Base-by-base conservation (phyloP, 2,113 vertebrate genomes). In the Dasyprocta punctata region DNA sequence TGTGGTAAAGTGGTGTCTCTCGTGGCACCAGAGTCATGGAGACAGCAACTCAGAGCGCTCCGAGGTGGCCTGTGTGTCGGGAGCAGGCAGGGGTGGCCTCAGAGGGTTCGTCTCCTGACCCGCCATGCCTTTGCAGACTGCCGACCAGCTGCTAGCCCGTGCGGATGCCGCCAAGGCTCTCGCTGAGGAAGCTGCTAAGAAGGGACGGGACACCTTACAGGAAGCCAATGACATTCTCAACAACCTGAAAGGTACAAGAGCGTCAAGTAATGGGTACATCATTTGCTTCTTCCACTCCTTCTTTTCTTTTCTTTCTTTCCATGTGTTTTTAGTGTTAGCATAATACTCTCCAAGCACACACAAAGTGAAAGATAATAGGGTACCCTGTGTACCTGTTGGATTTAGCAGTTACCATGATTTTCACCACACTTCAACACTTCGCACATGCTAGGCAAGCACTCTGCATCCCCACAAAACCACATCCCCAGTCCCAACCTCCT, bases 121-220 rank as follows among this genome's bases (percentile, higher is more conserved):
- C 41, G 60, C 75, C 36, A 0, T 97, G 44, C 97, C 73, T 98
- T 95, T 93, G 65, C 98, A 99, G 99, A 99, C 99, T 0, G 99
- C 99, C 0, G 99, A 99, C 96, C 99, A 99, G 97, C 99, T 99
- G 89, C 96, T 99, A 44, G 99, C 99, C 88, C 99, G 99, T 83
- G 99, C 99, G 0, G 99, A 99, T 13, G 99, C 99, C 1, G 99
- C 99, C 1, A 99, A 99, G 97, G 99, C 99, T 52, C 97, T 99
- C 80, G 99, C 99, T 0, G 99, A 99, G 77, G 99, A 99, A 97
- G 99, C 99, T 19, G 99, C 99, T 3, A 99, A 98, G 97, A 99
- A 99, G 92, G 99, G 99, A 44, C 99, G 98, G 17, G 98, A 99
- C 7, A 99, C 99, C 0, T 99, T 99, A 26, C 99, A 98, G 84